Evolutionary conservation across 2,797 vertebrate species (phyloP).

Genomic region (Darevskia nairensis): DNA sequence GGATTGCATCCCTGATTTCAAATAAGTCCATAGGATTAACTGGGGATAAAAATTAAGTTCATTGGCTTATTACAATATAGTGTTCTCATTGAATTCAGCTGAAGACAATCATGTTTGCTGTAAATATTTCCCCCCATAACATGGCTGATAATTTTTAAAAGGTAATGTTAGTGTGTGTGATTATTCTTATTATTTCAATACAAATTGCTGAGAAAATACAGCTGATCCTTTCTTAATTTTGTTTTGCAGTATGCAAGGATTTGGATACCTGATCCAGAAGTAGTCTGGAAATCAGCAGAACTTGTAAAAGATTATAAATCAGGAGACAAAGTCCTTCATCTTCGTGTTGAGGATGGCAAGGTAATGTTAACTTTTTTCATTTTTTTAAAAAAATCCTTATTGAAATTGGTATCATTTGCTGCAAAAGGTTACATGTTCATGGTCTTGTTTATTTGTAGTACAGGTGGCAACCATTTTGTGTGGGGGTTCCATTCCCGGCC

Average conservation of each 20-base stretch:
- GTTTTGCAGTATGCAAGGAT: slow-evolving; percentile 90
- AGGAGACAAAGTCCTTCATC: slow-evolving; percentile 87
- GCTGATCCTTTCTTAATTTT: slow-evolving; percentile 39
- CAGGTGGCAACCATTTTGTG: no score
- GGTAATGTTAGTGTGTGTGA: background rate
- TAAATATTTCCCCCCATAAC: background rate
- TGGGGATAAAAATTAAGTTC: background rate
- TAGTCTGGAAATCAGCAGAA: slow-evolving; percentile 98
- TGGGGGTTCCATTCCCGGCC: no score
- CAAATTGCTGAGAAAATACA: background rate
- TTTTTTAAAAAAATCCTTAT: background rate
- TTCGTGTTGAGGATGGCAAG: slow-evolving; percentile 92
- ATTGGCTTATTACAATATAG: background rate
- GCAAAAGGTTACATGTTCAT: background rate
- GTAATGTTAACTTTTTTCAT: slow-evolving; percentile 73
- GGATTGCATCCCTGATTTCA: background rate
- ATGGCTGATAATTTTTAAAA: background rate
- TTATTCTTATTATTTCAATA: background rate
- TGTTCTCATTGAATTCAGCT: no score
- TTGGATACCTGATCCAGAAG: slow-evolving; percentile 96
- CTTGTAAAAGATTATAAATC: slow-evolving; percentile 93
- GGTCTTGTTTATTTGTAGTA: slow-evolving; percentile 1
- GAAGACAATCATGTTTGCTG: background rate
- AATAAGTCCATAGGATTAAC: background rate
- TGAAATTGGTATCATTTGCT: rapidly evolving